A percentile compares a stretch with the other conserved stretches of the same genome.
phyloP scores from a whole-genome alignment of 2,113 vertebrate species.

The Rhea pennata region DNA sequence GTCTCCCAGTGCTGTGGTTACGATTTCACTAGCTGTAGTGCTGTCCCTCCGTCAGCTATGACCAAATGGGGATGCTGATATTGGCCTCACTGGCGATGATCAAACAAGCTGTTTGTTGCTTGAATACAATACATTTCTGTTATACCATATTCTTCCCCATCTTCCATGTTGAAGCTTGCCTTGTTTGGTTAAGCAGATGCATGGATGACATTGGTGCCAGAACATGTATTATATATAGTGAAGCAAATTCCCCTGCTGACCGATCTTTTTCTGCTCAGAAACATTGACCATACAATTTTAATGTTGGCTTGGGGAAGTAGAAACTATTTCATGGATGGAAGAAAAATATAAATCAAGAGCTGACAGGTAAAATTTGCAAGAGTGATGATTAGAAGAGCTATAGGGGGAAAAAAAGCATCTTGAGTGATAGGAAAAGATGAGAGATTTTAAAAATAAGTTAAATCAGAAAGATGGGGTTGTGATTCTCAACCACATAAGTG shows the following conservation, averaged over 20 bases:
- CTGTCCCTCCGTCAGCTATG: background rate
- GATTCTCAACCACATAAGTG: background rate
- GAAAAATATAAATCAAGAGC: background rate
- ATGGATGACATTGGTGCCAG: background rate
- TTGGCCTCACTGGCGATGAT: background rate
- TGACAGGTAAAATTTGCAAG: background rate
- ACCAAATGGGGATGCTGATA: background rate
- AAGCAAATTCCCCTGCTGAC: background rate
- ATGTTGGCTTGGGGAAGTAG: background rate
- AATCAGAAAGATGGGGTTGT: background rate
- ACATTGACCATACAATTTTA: background rate
- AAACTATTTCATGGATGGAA: background rate
- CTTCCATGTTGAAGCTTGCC: background rate
- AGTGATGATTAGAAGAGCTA: background rate
- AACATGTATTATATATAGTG: background rate
- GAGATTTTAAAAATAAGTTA: background rate
- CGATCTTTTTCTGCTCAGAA: slow-evolving; percentile 23
- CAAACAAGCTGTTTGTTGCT: background rate
- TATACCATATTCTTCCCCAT: background rate
- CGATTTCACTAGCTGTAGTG: background rate
- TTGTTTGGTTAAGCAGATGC: background rate
- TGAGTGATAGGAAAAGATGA: background rate
- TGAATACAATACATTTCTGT: slow-evolving; percentile 3
- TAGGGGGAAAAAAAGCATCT: background rate
- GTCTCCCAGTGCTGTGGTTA: background rate